A percentile compares a stretch with the other conserved stretches of the same genome.
Conservation (phyloP, 2,113 vertebrate species). For the Lampris megalopsis region DNA sequence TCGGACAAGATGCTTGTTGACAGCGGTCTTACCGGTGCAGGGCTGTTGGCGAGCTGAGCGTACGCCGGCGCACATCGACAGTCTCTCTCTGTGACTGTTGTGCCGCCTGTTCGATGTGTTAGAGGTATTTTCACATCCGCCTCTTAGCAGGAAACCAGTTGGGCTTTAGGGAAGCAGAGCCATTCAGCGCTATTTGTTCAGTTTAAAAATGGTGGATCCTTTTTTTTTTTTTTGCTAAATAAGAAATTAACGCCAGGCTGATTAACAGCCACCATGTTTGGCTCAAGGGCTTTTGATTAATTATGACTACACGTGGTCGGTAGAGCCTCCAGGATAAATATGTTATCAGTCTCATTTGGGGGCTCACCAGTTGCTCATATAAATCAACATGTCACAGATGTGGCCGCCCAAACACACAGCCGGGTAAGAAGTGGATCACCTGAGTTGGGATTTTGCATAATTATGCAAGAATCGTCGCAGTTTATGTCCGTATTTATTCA, state of each 20-base stretch:
- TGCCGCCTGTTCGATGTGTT: too few relatives aligned
- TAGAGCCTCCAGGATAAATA: conserved; percentile 56
- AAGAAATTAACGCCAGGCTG: conserved; percentile 28
- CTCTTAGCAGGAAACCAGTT: neutral
- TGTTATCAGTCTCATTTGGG: conserved; percentile 63
- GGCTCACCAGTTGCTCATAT: conserved; percentile 41
- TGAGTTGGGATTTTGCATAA: conserved; percentile 25
- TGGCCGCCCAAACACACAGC: conserved; percentile 21
- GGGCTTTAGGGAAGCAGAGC: conserved; percentile 13
- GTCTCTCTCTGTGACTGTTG: too few relatives aligned
- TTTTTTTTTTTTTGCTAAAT: conserved; percentile 8
- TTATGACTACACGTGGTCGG: conserved; percentile 44
- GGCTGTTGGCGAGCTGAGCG: conserved; percentile 18
- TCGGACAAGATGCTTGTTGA: conserved; percentile 17
- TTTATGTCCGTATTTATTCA: conserved; percentile 13
- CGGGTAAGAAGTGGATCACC: conserved; percentile 23
- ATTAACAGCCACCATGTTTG: conserved; percentile 5
- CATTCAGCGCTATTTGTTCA: conserved; percentile 26
- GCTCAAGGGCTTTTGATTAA: conserved; percentile 53
- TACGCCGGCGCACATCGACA: neutral
- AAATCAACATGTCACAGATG: conserved; percentile 50
- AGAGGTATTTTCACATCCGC: neutral
- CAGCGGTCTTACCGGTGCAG: conserved; percentile 1
- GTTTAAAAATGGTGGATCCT: conserved; percentile 9
- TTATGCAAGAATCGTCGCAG: neutral